A percentile compares a stretch with the other conserved stretches of the same genome.
Evolutionary conservation across 2,888 invertebrate species (phyloP).

Genomic region (Macrosoma leucophasiata): DNA sequence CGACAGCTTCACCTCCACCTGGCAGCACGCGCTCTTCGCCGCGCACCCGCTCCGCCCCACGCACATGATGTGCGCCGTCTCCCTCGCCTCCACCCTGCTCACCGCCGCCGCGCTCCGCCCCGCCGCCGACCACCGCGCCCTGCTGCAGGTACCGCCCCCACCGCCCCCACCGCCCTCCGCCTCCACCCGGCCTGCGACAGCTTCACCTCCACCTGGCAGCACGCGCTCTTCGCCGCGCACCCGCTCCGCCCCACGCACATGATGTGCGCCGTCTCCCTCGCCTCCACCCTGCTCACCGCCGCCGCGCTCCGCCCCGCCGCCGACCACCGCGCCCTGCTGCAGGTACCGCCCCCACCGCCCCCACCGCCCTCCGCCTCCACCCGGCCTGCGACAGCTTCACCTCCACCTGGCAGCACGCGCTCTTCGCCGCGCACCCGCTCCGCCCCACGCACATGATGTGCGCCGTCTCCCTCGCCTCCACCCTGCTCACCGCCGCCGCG

Average conservation of each 20-base stretch:
- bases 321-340: conserved; percentile 35
- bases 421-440: conserved; percentile 83
- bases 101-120: conserved; percentile 86
- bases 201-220: too few relatives aligned
- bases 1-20: too few relatives aligned
- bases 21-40: conserved; percentile 94
- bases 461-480: conserved; percentile 96
- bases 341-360: conserved; percentile 53
- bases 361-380: conserved; percentile 76
- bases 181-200: conserved; percentile 83
- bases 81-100: conserved; percentile 92
- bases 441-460: conserved; percentile 71
- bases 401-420: conserved; percentile 97
- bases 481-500: conserved; percentile 88
- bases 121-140: conserved; percentile 17
- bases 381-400: conserved; percentile 78
- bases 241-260: conserved; percentile 49
- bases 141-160: conserved; percentile 56
- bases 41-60: conserved; percentile 71
- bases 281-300: conserved; percentile 89
- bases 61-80: conserved; percentile 85
- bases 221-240: conserved; percentile 88
- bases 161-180: too few relatives aligned
- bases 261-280: conserved; percentile 92
- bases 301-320: conserved; percentile 80